Conservation (phyloP, 1,140 invertebrate genomes). For the Microplitis demolitor region DNA sequence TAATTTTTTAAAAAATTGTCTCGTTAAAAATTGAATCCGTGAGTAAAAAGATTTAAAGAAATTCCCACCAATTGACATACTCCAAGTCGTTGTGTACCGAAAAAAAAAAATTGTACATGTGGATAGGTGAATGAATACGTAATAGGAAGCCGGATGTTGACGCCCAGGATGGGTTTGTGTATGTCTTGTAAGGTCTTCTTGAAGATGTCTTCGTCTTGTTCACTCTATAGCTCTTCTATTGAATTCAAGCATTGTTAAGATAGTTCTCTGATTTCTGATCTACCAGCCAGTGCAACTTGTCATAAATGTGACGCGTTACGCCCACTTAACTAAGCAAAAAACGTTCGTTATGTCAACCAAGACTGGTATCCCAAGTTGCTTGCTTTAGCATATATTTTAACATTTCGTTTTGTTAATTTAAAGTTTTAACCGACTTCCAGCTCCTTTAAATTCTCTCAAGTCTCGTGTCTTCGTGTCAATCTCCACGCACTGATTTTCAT, state of each 20-base stretch:
- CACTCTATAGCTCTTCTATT: constrained; percentile 34
- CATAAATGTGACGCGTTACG: constrained; percentile 38
- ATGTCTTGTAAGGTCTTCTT: constrained; percentile 46
- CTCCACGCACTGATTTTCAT: constrained; percentile 51
- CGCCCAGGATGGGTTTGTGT: constrained; percentile 55
- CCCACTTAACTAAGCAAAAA: constrained; percentile 33
- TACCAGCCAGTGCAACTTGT: constrained; percentile 56
- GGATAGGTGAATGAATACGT: constrained; percentile 52
- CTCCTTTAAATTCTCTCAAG: too few species aligned
- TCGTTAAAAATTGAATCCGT: not conserved
- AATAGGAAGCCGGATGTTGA: constrained; percentile 60
- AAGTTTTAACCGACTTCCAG: constrained; percentile 28
- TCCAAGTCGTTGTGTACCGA: not conserved
- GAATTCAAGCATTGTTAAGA: constrained; percentile 27
- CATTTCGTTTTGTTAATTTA: not conserved
- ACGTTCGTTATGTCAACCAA: constrained; percentile 45
- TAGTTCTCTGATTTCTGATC: constrained; percentile 60
- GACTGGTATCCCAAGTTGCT: not conserved
- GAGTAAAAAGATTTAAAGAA: constrained; percentile 17
- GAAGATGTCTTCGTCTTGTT: constrained; percentile 35
- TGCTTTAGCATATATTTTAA: not conserved
- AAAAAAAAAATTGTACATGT: not conserved
- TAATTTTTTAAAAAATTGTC: not conserved
- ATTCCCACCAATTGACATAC: constrained; percentile 28
- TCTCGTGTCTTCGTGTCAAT: constrained; percentile 2